Conservation (phyloP, 2,888 invertebrate genomes). For the Apotomis betuletana region DNA sequence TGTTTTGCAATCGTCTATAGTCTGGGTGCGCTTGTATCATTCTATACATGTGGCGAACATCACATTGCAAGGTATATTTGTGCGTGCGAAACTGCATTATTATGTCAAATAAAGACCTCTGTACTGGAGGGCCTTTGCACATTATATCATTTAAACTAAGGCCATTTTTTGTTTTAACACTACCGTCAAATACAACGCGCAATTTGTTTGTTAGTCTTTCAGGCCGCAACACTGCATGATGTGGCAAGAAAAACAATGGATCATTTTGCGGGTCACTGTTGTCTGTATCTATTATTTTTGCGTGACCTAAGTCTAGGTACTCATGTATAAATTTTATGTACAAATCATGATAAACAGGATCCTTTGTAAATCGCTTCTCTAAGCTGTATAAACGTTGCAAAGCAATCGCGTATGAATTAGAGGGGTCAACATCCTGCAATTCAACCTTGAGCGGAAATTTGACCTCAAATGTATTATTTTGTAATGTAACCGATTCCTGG, state of each 20-base stretch:
- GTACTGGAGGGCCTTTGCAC: slow-evolving; percentile 26
- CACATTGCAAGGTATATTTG: too few species aligned
- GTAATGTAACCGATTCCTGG: too few species aligned
- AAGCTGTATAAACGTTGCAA: neutral
- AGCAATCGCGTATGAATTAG: slow-evolving; percentile 17
- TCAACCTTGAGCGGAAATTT: too few species aligned
- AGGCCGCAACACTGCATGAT: slow-evolving; percentile 20
- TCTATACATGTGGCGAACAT: slow-evolving; percentile 1
- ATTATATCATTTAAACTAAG: slow-evolving; percentile 1
- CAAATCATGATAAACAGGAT: too few species aligned
- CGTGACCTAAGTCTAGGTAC: slow-evolving; percentile 20
- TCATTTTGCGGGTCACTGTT: slow-evolving; percentile 27
- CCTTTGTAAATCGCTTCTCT: too few species aligned
- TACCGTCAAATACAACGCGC: slow-evolving; percentile 14
- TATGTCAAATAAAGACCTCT: too few species aligned
- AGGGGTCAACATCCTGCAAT: neutral
- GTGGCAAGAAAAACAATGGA: slow-evolving; percentile 13
- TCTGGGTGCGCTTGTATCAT: slow-evolving; percentile 5
- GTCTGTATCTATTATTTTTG: slow-evolving; percentile 17
- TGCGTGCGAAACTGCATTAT: too few species aligned
- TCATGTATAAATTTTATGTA: too few species aligned
- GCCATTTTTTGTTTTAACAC: neutral
- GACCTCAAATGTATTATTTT: too few species aligned
- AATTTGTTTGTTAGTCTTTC: slow-evolving; percentile 15
- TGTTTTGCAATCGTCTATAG: neutral